These are phyloP conservation scores for Martes martes DNA, from an alignment of 2,113 vertebrate species.

Conservation along the genomic window DNA sequence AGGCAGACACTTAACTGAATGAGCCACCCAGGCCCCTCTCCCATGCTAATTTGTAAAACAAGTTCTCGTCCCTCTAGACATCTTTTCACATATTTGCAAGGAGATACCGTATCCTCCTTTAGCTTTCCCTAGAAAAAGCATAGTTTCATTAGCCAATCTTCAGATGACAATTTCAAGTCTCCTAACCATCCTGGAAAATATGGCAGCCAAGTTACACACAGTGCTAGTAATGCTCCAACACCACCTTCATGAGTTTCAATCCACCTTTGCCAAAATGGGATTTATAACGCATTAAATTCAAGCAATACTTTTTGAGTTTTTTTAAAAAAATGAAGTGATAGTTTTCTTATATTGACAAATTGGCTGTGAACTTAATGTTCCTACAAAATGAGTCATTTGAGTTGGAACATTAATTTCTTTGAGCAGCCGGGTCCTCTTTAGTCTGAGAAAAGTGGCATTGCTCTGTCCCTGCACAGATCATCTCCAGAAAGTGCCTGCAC, in stretches of 20 bases:
- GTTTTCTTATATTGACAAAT: constrained; percentile 61
- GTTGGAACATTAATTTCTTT: constrained; percentile 53
- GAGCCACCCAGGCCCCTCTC: not conserved
- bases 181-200: not conserved
- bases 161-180: not conserved
- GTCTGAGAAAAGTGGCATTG: constrained; percentile 19
- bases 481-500: not conserved
- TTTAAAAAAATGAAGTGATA: constrained; percentile 26
- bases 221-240: not conserved
- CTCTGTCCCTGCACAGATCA: constrained; percentile 3
- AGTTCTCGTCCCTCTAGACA: not conserved
- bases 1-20: not conserved
- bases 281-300: constrained; percentile 41
- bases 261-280: constrained; percentile 25
- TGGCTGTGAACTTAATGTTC: constrained; percentile 65
- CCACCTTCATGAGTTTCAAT: not conserved
- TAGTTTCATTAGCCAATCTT: not conserved
- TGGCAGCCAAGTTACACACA: not conserved
- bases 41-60: not conserved
- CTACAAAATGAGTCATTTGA: constrained; percentile 55
- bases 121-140: not conserved
- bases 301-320: constrained; percentile 36
- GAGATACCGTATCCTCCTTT: not conserved
- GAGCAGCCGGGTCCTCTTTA: constrained; percentile 22
- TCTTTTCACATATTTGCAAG: not conserved